Percentiles rank a stretch among this genome's conserved stretches.
Conservation (phyloP, 2,797 vertebrate species). For the Siniperca scherzeri region DNA sequence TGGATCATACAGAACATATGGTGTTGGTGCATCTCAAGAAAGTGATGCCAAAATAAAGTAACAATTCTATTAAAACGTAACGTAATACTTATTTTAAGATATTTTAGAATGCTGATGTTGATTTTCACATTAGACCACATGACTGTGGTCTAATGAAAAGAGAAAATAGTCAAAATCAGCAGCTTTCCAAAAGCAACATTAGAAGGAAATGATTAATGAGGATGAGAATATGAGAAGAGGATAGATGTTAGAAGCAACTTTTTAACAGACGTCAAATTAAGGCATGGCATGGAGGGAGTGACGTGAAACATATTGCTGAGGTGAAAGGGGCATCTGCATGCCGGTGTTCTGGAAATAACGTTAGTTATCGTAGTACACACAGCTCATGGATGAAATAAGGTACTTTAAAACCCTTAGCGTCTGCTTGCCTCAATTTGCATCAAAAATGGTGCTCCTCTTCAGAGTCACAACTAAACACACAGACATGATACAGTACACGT, state of each 20-base stretch:
- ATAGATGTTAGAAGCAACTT: not conserved
- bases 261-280: conserved; percentile 7
- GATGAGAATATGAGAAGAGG: conserved; percentile 16
- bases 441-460: not conserved
- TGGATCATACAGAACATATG: conserved; percentile 62
- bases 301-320: too few relatives aligned
- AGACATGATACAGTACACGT: not conserved
- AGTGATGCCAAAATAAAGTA: conserved; percentile 27
- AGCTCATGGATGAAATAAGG: too few relatives aligned
- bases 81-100: conserved; percentile 17
- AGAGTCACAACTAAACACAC: not conserved
- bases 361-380: too few relatives aligned
- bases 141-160: not conserved
- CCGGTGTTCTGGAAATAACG: too few relatives aligned
- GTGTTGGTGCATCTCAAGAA: conserved; percentile 24
- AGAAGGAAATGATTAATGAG: conserved; percentile 34
- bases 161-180: conserved; percentile 19
- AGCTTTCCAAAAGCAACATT: conserved; percentile 46
- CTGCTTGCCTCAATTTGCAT: not conserved
- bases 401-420: too few relatives aligned
- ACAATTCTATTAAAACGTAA: conserved; percentile 38
- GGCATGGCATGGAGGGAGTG: too few relatives aligned
- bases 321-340: too few relatives aligned
- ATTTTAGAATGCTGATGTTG: conserved; percentile 12
- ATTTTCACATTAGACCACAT: conserved; percentile 31